These are phyloP conservation scores for Tetramorium simillimum DNA, from an alignment of 1,140 invertebrate genomes.

Conservation along the genomic window DNA sequence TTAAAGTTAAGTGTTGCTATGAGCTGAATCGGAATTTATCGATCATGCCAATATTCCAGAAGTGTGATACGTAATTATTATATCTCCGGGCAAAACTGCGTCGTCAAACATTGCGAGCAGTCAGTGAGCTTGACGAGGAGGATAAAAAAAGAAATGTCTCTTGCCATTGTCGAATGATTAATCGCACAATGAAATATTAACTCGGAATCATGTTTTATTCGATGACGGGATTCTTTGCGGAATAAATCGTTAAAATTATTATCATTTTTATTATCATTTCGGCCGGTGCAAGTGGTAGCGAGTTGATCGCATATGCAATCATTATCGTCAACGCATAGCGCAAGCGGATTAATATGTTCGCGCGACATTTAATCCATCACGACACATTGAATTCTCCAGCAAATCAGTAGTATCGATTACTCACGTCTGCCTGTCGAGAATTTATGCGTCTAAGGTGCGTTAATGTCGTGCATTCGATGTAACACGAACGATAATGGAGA, in stretches of 20 bases:
- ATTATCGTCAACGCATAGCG: not conserved
- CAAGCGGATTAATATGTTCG: constrained; percentile 44
- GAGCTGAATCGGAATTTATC: not conserved
- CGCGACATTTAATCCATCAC: constrained; percentile 25
- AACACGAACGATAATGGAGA: not conserved
- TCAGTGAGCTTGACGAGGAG: not conserved
- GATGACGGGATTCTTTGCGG: constrained; percentile 28
- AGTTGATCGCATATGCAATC: constrained; percentile 8
- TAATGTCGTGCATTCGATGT: not conserved
- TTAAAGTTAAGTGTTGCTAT: not conserved
- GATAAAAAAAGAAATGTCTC: constrained; percentile 1
- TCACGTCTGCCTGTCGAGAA: not conserved
- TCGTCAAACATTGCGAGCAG: not conserved
- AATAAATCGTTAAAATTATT: constrained; percentile 26
- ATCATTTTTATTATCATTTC: constrained; percentile 14
- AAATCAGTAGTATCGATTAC: constrained; percentile 34
- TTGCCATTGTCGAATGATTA: constrained; percentile 14
- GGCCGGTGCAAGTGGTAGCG: not conserved
- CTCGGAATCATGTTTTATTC: constrained; percentile 36
- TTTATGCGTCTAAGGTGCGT: constrained; percentile 38
- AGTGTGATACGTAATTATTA: constrained; percentile 15
- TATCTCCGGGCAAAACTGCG: constrained; percentile 16
- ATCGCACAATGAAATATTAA: constrained; percentile 37
- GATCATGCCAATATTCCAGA: not conserved
- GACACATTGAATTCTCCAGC: not conserved